phyloP scores from a whole-genome alignment of 1,140 invertebrate species.

The Mactra quadrangularis region DNA sequence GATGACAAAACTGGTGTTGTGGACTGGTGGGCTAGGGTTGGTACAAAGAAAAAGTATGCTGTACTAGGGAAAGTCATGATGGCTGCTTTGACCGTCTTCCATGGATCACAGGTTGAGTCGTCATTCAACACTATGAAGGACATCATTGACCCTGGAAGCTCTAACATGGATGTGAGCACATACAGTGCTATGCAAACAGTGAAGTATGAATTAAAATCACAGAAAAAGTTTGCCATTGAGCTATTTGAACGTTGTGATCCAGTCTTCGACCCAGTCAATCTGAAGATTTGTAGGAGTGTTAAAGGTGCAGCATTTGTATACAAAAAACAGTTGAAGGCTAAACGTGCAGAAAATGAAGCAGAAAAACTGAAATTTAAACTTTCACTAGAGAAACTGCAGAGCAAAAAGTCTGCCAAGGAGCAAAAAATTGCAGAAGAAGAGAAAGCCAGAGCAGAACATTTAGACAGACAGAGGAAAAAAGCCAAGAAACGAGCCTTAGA shows the following conservation, averaged over 20 bases:
- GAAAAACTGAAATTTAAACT: not conserved
- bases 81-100: too few relatives aligned
- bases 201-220: too few relatives aligned
- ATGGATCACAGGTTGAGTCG: too few relatives aligned
- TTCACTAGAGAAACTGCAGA: not conserved
- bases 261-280: not conserved
- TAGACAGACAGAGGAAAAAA: not conserved
- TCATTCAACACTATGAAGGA: too few relatives aligned
- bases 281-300: not conserved
- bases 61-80: too few relatives aligned
- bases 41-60: not conserved
- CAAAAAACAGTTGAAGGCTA: not conserved
- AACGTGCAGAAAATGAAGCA: not conserved
- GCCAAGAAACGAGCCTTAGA: slow-evolving; percentile 3
- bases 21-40: not conserved
- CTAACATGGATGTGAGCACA: too few relatives aligned
- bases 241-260: not conserved
- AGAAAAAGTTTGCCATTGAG: too few relatives aligned
- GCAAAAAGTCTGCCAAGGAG: not conserved
- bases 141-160: too few relatives aligned
- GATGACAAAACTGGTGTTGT: not conserved
- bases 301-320: not conserved
- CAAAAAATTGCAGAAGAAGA: not conserved
- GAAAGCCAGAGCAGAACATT: not conserved
- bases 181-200: too few relatives aligned